Evolutionary conservation across 37 sponge, comb jelly and placozoan genomes (phyloP).

Genomic region (Ianthella basta): DNA sequence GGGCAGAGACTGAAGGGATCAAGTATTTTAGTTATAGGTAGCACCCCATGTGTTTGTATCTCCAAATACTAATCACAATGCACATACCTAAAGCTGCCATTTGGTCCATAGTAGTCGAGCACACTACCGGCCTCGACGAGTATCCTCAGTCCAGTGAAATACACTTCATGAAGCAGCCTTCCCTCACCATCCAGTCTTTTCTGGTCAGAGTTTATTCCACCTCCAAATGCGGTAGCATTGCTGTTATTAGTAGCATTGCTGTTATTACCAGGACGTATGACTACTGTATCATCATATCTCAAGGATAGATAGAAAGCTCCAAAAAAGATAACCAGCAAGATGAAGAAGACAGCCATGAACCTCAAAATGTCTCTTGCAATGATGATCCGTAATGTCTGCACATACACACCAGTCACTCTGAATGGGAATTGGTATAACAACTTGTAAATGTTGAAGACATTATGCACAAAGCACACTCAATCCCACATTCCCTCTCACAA

Average conservation of each 20-base stretch:
- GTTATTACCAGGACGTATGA: too few species aligned
- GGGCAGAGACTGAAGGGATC: too few species aligned
- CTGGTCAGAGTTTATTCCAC: not conserved
- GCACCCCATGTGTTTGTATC: too few species aligned
- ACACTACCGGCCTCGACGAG: not conserved
- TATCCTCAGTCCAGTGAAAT: not conserved
- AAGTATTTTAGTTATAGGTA: too few species aligned
- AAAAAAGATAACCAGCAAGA: not conserved
- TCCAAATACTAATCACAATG: too few species aligned
- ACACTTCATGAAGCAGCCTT: not conserved
- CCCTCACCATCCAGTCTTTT: not conserved
- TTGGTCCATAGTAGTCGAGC: not conserved
- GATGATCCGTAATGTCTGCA: not conserved
- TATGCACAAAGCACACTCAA: too few species aligned
- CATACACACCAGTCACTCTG: not conserved
- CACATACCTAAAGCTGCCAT: too few species aligned
- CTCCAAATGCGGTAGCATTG: not conserved
- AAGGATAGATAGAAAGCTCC: not conserved
- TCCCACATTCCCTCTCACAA: too few species aligned
- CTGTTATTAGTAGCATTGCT: too few species aligned
- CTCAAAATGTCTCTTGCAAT: not conserved
- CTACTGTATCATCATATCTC: not conserved
- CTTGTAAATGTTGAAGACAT: too few species aligned
- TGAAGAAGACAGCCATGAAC: not conserved
- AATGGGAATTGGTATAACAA: too few species aligned